Percentiles rank a stretch among this genome's conserved stretches.
Evolutionary conservation across 2,888 invertebrate genomes (phyloP).

Genomic region (Phalera bucephala): DNA sequence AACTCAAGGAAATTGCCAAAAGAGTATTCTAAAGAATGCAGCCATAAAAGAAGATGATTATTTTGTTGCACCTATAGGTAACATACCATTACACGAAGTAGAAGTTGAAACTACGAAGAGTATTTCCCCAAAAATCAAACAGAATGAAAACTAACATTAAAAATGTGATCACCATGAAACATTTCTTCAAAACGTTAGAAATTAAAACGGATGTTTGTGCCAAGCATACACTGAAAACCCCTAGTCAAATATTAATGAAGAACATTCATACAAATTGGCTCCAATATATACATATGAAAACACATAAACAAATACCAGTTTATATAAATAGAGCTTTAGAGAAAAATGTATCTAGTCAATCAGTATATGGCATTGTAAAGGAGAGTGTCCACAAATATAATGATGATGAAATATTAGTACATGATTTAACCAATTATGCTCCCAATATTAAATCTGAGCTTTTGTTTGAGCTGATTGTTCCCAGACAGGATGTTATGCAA

Average conservation of each 20-base stretch:
- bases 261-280: slow-evolving; percentile 67
- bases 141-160: slow-evolving; percentile 67
- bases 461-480: slow-evolving; percentile 64
- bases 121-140: slow-evolving; percentile 32
- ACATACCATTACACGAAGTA: slow-evolving; percentile 87
- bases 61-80: slow-evolving; percentile 95
- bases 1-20: slow-evolving; percentile 86
- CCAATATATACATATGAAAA: slow-evolving; percentile 51
- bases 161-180: slow-evolving; percentile 48
- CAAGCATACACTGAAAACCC: slow-evolving; percentile 44
- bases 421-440: slow-evolving; percentile 28
- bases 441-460: slow-evolving; percentile 42
- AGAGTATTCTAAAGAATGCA: slow-evolving; percentile 89
- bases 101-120: slow-evolving; percentile 39
- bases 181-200: slow-evolving; percentile 52
- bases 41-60: slow-evolving; percentile 92
- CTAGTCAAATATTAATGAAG: slow-evolving; percentile 55
- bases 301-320: slow-evolving; percentile 53
- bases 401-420: slow-evolving; percentile 29
- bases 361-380: slow-evolving; percentile 47
- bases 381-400: slow-evolving; percentile 25
- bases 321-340: slow-evolving; percentile 39
- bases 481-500: slow-evolving; percentile 79
- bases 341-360: slow-evolving; percentile 8
- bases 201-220: slow-evolving; percentile 23